Evolutionary conservation across 2,888 invertebrate genomes (phyloP), one percentile per base, ranked within the genome.

Genomic region (Athrips mouffetella): DNA sequence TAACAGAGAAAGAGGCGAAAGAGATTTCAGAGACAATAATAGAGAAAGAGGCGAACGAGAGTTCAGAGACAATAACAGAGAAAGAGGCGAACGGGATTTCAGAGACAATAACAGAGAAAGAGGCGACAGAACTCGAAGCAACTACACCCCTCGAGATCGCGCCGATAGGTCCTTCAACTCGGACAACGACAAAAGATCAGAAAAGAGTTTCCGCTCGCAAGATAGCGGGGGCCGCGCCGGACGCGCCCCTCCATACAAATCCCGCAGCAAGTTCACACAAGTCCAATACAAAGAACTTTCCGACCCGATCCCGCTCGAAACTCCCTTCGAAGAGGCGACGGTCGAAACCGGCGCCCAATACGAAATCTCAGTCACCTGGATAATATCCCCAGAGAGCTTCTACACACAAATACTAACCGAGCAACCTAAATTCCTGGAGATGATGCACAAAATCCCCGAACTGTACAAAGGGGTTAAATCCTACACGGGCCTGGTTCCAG

Each of bases 381-480:
- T 94, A 67, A 90, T 92, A 47, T 92, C 92, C 52, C 95, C 95
- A 0, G 90, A 91, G 52, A 90, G 91, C 59, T 95, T 95, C 74
- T 94, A 91, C 75, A 90, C 91, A 0, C 92, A 92, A 60, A 77
- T 90, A 13, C 66, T 89, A 40, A 82, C 87, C 0, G 61, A 79
- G 3, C 83, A 89, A 59, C 67, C 75, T 1, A 90, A 91, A 57
- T 94, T 94, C 68, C 87, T 91, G 11, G 79, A 80, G 2, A 90
- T 94, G 89, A 93, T 95, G 92, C 89, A 91, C 52, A 90, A 91
- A 44, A 92, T 95, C 58, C 94, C 94, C 40, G 83, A 87, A 35
- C 78, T 90, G 18, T 95, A 95, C 67, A 90, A 89, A 54, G 90
- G 89, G 0, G 82, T 90, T 1, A 78, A 76, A 51, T 76, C 88